Conservation (phyloP, 2,797 vertebrate genomes). For the Gymnopithys bicolor region DNA sequence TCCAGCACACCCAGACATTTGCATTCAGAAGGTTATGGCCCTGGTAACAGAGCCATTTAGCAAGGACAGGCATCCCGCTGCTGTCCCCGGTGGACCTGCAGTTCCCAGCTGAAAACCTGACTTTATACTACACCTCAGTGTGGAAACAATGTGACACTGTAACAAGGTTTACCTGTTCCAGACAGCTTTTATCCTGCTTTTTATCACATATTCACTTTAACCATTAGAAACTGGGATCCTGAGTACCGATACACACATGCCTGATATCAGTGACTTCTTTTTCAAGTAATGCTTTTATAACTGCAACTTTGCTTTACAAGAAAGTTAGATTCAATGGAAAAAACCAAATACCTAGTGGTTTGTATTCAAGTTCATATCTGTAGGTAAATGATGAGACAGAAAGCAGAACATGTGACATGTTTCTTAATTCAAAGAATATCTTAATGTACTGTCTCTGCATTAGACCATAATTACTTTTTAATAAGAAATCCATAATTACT, state of each 20-base stretch:
- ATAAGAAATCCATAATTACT: neutral
- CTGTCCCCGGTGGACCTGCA: rapidly evolving
- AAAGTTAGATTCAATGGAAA: neutral
- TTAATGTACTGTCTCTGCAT: neutral
- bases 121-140: neutral
- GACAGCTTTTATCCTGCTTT: neutral
- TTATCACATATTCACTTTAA: neutral
- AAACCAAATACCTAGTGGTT: neutral
- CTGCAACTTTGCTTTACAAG: neutral
- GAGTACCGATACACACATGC: rapidly evolving
- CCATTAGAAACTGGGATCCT: neutral
- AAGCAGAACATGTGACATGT: rapidly evolving
- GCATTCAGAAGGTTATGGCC: neutral
- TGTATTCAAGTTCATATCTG: neutral
- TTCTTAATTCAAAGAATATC: neutral
- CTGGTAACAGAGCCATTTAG: neutral
- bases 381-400: neutral
- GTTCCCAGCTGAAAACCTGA: neutral
- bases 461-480: neutral
- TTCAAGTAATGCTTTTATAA: neutral
- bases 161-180: neutral
- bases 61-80: neutral
- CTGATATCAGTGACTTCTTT: neutral
- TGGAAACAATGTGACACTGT: neutral
- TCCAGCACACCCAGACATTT: neutral